Evolutionary conservation across 2,888 invertebrate species (phyloP).

Genomic region (Patella pellucida): DNA sequence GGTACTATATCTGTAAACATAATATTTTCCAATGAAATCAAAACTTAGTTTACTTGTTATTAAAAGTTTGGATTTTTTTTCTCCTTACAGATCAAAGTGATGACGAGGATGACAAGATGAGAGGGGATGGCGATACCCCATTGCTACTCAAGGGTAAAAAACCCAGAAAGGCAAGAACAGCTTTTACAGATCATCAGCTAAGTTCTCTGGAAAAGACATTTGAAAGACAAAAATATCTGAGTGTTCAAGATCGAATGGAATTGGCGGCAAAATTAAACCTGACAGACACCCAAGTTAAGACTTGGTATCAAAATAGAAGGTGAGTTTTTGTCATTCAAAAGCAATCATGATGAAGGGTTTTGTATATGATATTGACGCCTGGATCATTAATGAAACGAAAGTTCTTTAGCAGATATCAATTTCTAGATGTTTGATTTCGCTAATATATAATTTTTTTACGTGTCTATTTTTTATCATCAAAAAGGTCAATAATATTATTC

Average conservation of each 20-base stretch:
- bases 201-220: constrained; percentile 93
- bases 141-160: constrained; percentile 78
- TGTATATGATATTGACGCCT: too few relatives aligned
- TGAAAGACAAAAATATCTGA: constrained; percentile 89
- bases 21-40: too few relatives aligned
- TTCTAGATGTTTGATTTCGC: not conserved
- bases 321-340: constrained; percentile 30
- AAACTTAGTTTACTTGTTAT: too few relatives aligned
- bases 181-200: constrained; percentile 98
- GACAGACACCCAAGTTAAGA: constrained; percentile 99
- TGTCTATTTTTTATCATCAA: too few relatives aligned
- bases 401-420: too few relatives aligned
- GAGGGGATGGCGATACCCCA: constrained; percentile 17
- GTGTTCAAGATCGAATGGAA: constrained; percentile 93
- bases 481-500: too few relatives aligned
- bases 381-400: too few relatives aligned
- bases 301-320: constrained; percentile 99
- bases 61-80: too few relatives aligned
- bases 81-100: not conserved
- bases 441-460: not conserved
- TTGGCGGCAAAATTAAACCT: constrained; percentile 93
- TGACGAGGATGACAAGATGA: constrained; percentile 12
- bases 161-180: constrained; percentile 95
- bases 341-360: too few relatives aligned
- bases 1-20: too few relatives aligned